phyloP scores from a whole-genome alignment of 2,888 invertebrate genomes.

The Dryocosmus kuriphilus region DNA sequence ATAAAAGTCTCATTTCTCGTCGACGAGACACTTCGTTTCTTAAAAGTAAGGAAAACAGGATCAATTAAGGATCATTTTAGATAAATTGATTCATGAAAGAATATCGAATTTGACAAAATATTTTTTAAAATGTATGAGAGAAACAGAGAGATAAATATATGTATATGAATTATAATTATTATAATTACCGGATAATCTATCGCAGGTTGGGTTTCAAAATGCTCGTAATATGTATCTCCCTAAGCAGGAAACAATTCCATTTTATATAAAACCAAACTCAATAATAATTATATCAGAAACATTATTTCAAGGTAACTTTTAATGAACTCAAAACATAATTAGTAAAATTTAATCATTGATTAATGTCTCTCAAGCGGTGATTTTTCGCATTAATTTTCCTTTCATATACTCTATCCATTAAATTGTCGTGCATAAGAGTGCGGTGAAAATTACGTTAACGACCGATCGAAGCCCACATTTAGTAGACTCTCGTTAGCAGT shows the following conservation, averaged over 20 bases:
- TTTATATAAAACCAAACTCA: not conserved
- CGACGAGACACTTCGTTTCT: too few relatives aligned
- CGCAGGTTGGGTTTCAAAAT: too few relatives aligned
- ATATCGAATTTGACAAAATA: too few relatives aligned
- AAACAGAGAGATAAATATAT: too few relatives aligned
- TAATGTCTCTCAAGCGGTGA: not conserved
- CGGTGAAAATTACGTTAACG: not conserved
- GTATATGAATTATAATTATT: too few relatives aligned
- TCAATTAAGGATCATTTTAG: too few relatives aligned
- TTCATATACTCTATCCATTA: not conserved
- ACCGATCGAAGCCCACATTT: not conserved
- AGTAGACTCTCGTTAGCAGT: not conserved
- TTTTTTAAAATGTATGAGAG: too few relatives aligned
- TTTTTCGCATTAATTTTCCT: not conserved
- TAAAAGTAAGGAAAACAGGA: too few relatives aligned
- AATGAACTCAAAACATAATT: not conserved
- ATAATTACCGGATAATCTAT: too few relatives aligned
- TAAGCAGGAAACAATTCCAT: not conserved
- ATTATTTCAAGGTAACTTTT: not conserved
- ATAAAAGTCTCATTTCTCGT: too few relatives aligned
- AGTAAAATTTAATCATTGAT: not conserved
- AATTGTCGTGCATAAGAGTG: not conserved
- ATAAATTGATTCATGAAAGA: too few relatives aligned
- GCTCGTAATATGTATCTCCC: too few relatives aligned
- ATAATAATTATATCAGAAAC: not conserved